phyloP scores from a whole-genome alignment of 2,113 vertebrate genomes.

The Coturnix japonica region DNA sequence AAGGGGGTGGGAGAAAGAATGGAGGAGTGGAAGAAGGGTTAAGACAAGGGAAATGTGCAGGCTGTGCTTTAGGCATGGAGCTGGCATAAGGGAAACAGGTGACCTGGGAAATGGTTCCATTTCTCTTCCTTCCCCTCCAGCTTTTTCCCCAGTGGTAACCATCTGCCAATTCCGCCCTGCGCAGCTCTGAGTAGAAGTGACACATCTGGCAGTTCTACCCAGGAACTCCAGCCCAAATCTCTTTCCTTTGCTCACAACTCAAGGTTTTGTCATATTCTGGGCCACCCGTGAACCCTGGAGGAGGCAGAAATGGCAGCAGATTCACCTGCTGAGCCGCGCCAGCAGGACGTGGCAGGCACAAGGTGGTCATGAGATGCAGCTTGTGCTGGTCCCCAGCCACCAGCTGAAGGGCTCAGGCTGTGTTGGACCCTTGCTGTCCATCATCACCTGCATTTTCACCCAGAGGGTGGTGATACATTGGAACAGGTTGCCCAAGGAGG shows the following conservation, averaged over 20 bases:
- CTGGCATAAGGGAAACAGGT: not conserved
- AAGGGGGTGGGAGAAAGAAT: not conserved
- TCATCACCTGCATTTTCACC: not conserved
- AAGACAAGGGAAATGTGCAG: not conserved
- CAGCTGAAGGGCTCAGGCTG: not conserved
- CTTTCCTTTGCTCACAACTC: not conserved
- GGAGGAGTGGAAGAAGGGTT: not conserved
- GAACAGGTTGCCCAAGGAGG: too few relatives aligned
- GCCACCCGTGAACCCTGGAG: not conserved
- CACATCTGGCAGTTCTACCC: constrained; percentile 24
- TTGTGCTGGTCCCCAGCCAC: not conserved
- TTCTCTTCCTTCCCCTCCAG: constrained; percentile 8
- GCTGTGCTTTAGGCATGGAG: fast-evolving
- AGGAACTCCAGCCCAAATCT: constrained; percentile 25
- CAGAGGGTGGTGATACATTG: too few relatives aligned
- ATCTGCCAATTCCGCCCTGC: constrained; percentile 1
- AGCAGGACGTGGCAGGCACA: fast-evolving
- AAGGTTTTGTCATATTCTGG: not conserved
- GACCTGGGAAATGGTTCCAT: not conserved
- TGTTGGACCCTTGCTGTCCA: not conserved
- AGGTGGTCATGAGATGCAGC: not conserved
- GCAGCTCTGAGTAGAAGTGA: not conserved
- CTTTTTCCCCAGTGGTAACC: not conserved
- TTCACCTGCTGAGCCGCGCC: not conserved
- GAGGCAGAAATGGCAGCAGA: not conserved